These are phyloP conservation scores for Oryctolagus cuniculus DNA, from an alignment of 2,113 vertebrate species.

Conservation along the genomic window DNA sequence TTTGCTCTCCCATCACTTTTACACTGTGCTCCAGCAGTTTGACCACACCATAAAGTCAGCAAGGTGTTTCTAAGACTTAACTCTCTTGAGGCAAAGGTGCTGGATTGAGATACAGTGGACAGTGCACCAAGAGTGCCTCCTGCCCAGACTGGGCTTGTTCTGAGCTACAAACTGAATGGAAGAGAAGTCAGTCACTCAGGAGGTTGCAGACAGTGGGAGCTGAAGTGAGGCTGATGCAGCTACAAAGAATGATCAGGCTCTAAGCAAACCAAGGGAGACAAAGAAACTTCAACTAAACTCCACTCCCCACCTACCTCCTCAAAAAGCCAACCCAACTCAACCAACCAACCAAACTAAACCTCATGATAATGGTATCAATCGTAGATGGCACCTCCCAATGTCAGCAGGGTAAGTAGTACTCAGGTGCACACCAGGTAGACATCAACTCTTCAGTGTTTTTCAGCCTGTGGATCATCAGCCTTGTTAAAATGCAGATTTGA, in stretches of 20 bases:
- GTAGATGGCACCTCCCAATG: neutral
- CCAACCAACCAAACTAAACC: neutral
- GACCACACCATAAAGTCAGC: neutral
- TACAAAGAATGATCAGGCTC: neutral
- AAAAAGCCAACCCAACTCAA: neutral
- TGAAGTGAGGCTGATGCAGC: neutral
- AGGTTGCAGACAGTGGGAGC: neutral
- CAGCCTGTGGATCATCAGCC: neutral
- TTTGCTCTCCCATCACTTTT: neutral
- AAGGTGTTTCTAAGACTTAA: neutral
- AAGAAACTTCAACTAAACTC: neutral
- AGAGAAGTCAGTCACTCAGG: neutral
- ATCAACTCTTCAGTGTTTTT: neutral
- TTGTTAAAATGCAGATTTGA: neutral
- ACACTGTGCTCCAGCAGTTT: neutral
- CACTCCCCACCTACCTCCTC: too few species aligned
- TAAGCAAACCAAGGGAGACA: neutral
- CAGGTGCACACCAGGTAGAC: neutral
- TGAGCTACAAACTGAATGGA: neutral
- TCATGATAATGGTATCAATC: neutral
- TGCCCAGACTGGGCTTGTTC: neutral
- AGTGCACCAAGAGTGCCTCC: neutral
- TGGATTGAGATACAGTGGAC: neutral
- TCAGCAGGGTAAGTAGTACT: neutral
- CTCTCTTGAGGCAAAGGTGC: neutral